Base-by-base conservation (phyloP, 2,888 invertebrate species). In the Epistrophe grossulariae region DNA sequence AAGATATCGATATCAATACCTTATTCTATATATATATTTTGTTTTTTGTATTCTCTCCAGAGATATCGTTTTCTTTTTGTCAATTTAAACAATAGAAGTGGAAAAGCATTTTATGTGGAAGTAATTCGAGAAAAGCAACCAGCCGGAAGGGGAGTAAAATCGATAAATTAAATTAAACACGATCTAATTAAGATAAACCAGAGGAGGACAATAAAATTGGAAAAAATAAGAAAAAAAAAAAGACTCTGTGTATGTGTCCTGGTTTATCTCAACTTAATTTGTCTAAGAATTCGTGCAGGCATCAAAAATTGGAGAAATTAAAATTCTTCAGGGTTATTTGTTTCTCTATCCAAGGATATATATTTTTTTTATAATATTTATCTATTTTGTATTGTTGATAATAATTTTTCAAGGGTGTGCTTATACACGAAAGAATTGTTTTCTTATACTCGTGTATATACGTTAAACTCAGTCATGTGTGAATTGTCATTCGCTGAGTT, bases 201-300 rank as follows among this genome's bases (percentile, higher is more conserved):
- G n/a, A 52, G 45, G 15, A 48, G 11, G 40, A 62, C 40, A n/a
- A 64, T 70, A 45, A 8, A 55, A 55, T 55, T 55, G 28, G 9
- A 52, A 1, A 4, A 11, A 57, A 11, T 4, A 17, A 19, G 11
- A 15, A 24, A 4, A 24, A 55, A 40, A 6, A 45, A 31, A 15
- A 15, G 24, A 59, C 60, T 50, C 11, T 50, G 10, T 48, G 10
- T 60, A 9, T 81, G 45, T 66, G 10, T 50, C 17, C 17, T 76
- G 64, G 66, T 82, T 77, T 81, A 15, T 55, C 28, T 55, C 43
- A 43, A 78, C 35, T 73, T 43, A 72, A 78, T 82, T 82, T 82
- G 19, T 70, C 38, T 77, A 50, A 60, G 15, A 48, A 24, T 24
- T 55, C 62, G 48, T 35, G 50, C 15, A n/a, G 40, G 72, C 68